A percentile compares a stretch with the other conserved stretches of the same genome.
These are phyloP conservation scores for Sycophila sp. DNA, from an alignment of 1,140 invertebrate species.

Conservation along the genomic window DNA sequence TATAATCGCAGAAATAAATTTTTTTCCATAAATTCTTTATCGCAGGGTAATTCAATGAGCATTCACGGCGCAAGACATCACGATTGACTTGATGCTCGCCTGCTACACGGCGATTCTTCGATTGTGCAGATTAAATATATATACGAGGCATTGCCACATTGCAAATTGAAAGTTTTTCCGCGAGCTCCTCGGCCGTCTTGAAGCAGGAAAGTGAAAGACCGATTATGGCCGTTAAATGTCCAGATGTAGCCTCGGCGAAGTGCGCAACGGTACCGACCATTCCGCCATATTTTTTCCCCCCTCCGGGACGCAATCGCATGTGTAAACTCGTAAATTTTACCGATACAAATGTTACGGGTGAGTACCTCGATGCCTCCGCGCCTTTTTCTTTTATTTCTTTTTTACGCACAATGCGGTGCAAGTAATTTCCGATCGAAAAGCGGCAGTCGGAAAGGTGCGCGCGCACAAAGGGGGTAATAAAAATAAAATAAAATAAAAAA, in stretches of 20 bases:
- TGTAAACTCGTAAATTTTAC: too few relatives aligned
- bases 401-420: too few relatives aligned
- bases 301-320: background rate
- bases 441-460: background rate
- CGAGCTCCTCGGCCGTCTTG: constrained; percentile 2
- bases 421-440: background rate
- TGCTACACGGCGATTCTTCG: too few relatives aligned
- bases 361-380: too few relatives aligned
- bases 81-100: too few relatives aligned
- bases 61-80: too few relatives aligned
- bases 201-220: constrained; percentile 1
- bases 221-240: constrained; percentile 9
- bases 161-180: constrained; percentile 21
- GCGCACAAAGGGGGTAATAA: background rate
- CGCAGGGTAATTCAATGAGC: too few relatives aligned
- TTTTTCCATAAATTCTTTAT: too few relatives aligned
- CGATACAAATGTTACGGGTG: too few relatives aligned
- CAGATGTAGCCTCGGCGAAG: background rate
- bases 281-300: constrained; percentile 6
- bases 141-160: background rate
- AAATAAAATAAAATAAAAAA: background rate
- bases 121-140: too few relatives aligned
- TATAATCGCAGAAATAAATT: too few relatives aligned
- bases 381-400: too few relatives aligned
- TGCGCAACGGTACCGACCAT: constrained; percentile 6